phyloP scores from a whole-genome alignment of 30 jellyfish, hydroid and myxozoan genomes.

The Cassiopea andromeda region DNA sequence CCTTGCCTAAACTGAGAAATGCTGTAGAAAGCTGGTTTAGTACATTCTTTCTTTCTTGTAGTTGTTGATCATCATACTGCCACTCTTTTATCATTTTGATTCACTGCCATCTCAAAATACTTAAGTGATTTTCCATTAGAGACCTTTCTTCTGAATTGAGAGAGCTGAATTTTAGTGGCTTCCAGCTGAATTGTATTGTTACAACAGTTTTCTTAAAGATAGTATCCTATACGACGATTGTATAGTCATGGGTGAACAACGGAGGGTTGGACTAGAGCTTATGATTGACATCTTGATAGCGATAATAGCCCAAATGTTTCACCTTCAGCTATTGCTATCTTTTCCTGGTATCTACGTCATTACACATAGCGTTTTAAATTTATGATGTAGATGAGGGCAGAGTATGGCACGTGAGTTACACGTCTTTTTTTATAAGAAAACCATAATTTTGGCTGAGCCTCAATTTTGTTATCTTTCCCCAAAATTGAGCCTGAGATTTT shows the following conservation, averaged over 20 bases:
- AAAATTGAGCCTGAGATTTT: too few relatives aligned
- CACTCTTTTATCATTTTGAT: too few relatives aligned
- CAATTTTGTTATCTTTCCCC: too few relatives aligned
- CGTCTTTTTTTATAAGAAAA: too few relatives aligned
- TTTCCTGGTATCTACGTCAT: background rate
- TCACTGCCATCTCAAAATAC: too few relatives aligned
- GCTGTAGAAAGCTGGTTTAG: background rate
- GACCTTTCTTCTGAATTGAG: too few relatives aligned
- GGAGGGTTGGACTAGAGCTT: constrained; percentile 13
- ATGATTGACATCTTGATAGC: constrained; percentile 4
- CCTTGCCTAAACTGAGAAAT: too few relatives aligned
- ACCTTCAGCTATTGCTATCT: background rate
- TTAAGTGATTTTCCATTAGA: too few relatives aligned
- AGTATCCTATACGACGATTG: background rate
- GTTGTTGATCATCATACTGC: too few relatives aligned
- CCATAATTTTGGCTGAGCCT: too few relatives aligned
- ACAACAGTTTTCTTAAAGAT: background rate
- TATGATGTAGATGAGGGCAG: background rate
- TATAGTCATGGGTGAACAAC: background rate
- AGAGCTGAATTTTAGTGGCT: background rate
- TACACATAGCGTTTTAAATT: background rate
- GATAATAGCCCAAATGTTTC: background rate
- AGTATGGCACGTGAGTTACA: too few relatives aligned
- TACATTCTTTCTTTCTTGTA: background rate
- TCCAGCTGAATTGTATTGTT: background rate